Evolutionary conservation across 2,888 invertebrate species (phyloP).

Genomic region (Dicyrtomina minuta): DNA sequence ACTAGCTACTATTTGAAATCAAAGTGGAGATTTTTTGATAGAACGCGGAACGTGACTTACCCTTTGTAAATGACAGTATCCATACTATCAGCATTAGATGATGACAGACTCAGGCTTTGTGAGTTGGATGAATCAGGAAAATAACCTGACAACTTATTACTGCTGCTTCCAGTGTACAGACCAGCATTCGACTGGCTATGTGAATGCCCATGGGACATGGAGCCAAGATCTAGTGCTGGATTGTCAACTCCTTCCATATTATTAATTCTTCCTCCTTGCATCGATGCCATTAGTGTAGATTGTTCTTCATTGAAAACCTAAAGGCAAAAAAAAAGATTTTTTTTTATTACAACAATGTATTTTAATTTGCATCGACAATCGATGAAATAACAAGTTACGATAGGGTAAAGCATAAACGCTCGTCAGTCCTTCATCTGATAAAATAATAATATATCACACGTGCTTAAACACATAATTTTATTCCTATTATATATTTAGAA

Average conservation of each 20-base stretch:
- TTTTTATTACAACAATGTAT: no score
- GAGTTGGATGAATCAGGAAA: constrained; percentile 46
- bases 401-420: no score
- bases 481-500: no score
- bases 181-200: constrained; percentile 32
- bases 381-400: no score
- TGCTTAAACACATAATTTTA: no score
- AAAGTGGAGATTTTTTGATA: no score
- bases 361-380: no score
- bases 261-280: constrained; percentile 40
- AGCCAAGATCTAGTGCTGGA: constrained; percentile 45
- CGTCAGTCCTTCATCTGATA: no score
- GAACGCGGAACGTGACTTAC: constrained; percentile 40
- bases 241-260: constrained; percentile 47
- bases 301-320: constrained; percentile 52
- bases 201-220: constrained; percentile 21
- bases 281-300: constrained; percentile 46
- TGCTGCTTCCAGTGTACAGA: constrained; percentile 11
- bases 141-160: constrained; percentile 42
- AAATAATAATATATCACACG: no score
- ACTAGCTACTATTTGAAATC: no score
- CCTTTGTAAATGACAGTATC: constrained; percentile 53
- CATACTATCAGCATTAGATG: constrained; percentile 51
- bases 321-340: background rate
- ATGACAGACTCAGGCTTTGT: constrained; percentile 50